phyloP scores from a whole-genome alignment of 2,797 vertebrate genomes.

The Melanotaenia boesemani region DNA sequence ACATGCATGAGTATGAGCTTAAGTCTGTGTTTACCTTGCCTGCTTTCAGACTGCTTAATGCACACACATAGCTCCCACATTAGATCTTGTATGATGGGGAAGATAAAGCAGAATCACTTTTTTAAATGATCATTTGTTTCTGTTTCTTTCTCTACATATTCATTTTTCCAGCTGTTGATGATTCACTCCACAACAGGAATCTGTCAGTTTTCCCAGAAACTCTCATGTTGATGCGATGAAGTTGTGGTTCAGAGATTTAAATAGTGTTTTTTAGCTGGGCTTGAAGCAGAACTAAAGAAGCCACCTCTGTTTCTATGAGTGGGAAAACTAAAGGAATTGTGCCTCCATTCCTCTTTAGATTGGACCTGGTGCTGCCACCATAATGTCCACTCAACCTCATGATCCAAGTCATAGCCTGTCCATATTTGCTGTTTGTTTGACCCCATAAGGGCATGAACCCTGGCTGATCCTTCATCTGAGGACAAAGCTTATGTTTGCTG shows the following conservation, averaged over 20 bases:
- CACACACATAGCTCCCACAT: constrained; percentile 47
- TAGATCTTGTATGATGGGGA: constrained; percentile 39
- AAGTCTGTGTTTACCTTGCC: constrained; percentile 65
- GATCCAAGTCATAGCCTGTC: constrained; percentile 65
- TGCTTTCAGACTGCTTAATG: constrained; percentile 65
- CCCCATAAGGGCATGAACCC: constrained; percentile 71
- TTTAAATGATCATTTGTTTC: too few species aligned
- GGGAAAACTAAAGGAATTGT: neutral
- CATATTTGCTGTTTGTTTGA: constrained; percentile 83
- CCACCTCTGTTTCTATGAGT: neutral
- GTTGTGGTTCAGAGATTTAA: constrained; percentile 18
- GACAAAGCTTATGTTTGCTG: constrained; percentile 84
- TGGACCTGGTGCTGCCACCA: constrained; percentile 32
- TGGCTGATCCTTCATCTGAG: constrained; percentile 81
- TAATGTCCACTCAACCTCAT: constrained; percentile 57
- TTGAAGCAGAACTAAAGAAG: neutral
- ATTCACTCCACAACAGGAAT: constrained; percentile 6
- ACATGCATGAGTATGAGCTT: constrained; percentile 46
- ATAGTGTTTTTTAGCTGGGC: neutral
- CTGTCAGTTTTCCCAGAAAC: constrained; percentile 31
- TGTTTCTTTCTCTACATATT: neutral
- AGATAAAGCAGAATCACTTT: neutral
- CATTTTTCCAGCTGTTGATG: constrained; percentile 16
- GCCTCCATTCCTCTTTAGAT: constrained; percentile 19
- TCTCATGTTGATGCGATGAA: constrained; percentile 54